A percentile compares a stretch with the other conserved stretches of the same genome.
phyloP scores from a whole-genome alignment of 2,797 vertebrate genomes.

The Peromyscus aztecus region DNA sequence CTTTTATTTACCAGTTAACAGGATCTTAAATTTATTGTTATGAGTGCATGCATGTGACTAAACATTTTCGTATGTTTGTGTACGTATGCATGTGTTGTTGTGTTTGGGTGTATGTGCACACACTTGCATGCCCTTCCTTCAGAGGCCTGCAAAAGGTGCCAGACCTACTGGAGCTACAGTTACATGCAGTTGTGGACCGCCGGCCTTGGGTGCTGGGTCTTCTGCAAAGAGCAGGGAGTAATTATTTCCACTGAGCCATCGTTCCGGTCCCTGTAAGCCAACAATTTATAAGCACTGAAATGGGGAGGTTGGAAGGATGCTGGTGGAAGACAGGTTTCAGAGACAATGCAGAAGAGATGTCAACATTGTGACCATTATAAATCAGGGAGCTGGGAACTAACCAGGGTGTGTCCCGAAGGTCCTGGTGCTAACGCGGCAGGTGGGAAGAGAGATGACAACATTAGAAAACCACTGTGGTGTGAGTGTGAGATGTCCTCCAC shows the following conservation, averaged over 20 bases:
- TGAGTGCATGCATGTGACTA: not conserved
- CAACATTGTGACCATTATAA: no score
- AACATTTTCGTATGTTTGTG: not conserved
- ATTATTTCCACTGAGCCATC: not conserved
- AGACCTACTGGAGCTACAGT: not conserved
- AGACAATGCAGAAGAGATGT: not conserved
- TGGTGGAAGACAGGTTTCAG: not conserved
- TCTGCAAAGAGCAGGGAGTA: not conserved
- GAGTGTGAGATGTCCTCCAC: no score
- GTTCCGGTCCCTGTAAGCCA: not conserved
- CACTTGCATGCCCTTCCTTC: not conserved
- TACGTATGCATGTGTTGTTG: not conserved
- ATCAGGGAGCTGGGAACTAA: not conserved
- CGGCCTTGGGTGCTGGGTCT: not conserved
- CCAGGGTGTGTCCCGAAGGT: not conserved
- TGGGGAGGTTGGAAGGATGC: not conserved
- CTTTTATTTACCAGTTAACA: not conserved
- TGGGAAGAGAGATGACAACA: not conserved
- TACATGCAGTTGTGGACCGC: not conserved
- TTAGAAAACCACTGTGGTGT: not conserved
- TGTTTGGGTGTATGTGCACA: not conserved
- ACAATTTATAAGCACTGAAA: not conserved
- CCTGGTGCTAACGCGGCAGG: not conserved
- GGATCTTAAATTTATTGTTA: not conserved
- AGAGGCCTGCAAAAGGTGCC: not conserved